phyloP scores from a whole-genome alignment of 2,113 vertebrate species.

The Hoplias malabaricus region DNA sequence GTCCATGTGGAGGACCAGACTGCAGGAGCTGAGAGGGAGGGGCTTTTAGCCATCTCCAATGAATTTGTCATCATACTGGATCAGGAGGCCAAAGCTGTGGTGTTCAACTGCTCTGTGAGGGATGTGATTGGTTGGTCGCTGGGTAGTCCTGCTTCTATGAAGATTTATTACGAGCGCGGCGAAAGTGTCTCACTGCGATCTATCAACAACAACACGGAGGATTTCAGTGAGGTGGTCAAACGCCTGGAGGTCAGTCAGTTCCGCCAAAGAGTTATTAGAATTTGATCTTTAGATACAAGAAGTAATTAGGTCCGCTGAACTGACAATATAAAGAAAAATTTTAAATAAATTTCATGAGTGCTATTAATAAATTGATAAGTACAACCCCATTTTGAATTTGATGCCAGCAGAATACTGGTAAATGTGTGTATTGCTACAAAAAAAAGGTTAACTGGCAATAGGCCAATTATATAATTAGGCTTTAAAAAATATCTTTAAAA shows the following conservation, averaged over 20 bases:
- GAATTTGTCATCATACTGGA: slow-evolving; percentile 92
- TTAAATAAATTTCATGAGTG: too few relatives aligned
- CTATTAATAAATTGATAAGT: too few relatives aligned
- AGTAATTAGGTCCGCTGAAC: too few relatives aligned
- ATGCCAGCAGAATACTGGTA: too few relatives aligned
- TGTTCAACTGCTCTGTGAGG: slow-evolving; percentile 93
- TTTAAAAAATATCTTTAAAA: too few relatives aligned
- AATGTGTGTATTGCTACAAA: too few relatives aligned
- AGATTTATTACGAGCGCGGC: slow-evolving; percentile 95
- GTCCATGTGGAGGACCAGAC: slow-evolving; percentile 89
- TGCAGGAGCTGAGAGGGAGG: slow-evolving; percentile 87
- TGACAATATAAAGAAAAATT: too few relatives aligned
- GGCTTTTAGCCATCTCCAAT: slow-evolving; percentile 88
- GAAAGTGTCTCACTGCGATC: slow-evolving; percentile 90
- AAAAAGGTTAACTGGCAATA: too few relatives aligned
- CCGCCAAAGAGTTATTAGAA: neutral
- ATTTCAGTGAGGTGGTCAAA: slow-evolving; percentile 95
- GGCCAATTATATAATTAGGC: too few relatives aligned
- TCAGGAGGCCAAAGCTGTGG: slow-evolving; percentile 88
- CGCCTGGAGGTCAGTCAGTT: slow-evolving; percentile 87
- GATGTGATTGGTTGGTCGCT: slow-evolving; percentile 95
- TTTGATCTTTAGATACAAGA: too few relatives aligned
- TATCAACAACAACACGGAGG: slow-evolving; percentile 85
- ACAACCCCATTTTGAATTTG: too few relatives aligned
- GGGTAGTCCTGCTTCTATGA: slow-evolving; percentile 85